phyloP scores from a whole-genome alignment of 2,888 invertebrate species.

The Labia minor region DNA sequence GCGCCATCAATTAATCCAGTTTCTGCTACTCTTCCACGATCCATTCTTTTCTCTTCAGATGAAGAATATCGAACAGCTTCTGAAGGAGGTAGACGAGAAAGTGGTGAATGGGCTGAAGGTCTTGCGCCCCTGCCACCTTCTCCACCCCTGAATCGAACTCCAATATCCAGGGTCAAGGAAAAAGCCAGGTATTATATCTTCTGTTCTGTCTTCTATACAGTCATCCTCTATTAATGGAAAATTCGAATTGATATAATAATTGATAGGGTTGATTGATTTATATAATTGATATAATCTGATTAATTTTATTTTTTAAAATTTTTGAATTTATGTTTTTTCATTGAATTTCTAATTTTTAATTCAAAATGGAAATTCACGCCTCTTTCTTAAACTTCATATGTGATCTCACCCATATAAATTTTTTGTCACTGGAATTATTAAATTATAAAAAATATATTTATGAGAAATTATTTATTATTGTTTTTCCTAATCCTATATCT shows the following conservation, averaged over 20 bases:
- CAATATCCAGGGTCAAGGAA: conserved; percentile 53
- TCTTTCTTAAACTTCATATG: too few relatives aligned
- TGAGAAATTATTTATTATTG: too few relatives aligned
- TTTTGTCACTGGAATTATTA: too few relatives aligned
- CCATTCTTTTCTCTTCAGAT: conserved; percentile 69
- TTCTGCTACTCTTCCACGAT: conserved; percentile 53
- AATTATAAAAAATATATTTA: too few relatives aligned
- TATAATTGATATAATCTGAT: too few relatives aligned
- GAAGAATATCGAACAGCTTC: conserved; percentile 81
- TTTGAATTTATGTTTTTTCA: conserved; percentile 16
- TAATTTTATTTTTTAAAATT: too few relatives aligned
- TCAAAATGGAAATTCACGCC: too few relatives aligned
- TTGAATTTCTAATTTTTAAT: too few relatives aligned
- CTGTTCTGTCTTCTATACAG: conserved; percentile 30
- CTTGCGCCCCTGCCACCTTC: conserved; percentile 46
- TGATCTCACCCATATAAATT: too few relatives aligned
- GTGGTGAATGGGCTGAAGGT: conserved; percentile 69
- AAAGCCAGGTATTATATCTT: conserved; percentile 42
- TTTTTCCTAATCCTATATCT: too few relatives aligned
- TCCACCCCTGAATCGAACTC: conserved; percentile 50
- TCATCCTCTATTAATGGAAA: conserved; percentile 25
- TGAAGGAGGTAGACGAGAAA: conserved; percentile 64
- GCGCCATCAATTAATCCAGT: conserved; percentile 46
- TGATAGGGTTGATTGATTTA: too few relatives aligned
- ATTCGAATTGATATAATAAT: too few relatives aligned